Percentiles rank a stretch among this genome's conserved stretches.
phyloP scores from a whole-genome alignment of 2,797 vertebrate species.

The Sardinella longiceps region DNA sequence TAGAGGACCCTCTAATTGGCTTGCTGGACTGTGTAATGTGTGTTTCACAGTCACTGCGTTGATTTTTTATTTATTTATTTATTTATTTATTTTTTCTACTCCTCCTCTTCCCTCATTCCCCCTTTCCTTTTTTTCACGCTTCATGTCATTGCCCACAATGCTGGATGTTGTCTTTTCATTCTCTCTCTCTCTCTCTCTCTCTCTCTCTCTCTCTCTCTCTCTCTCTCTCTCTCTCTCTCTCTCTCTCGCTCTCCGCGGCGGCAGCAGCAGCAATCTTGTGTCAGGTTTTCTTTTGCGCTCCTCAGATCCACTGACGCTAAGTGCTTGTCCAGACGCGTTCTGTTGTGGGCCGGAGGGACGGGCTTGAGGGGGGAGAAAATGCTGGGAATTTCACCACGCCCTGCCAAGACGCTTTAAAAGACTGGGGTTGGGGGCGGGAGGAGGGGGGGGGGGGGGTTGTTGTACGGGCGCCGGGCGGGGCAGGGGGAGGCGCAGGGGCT shows the following conservation, averaged over 20 bases:
- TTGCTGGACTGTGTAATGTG: constrained; percentile 52
- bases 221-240: neutral
- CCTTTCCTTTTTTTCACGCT: neutral
- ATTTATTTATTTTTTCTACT: neutral
- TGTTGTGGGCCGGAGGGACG: constrained; percentile 31
- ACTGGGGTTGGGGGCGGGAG: neutral
- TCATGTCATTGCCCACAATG: neutral
- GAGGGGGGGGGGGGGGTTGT: no score
- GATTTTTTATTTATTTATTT: no score
- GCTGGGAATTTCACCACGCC: constrained; percentile 67
- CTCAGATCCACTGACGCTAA: constrained; percentile 51
- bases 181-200: neutral
- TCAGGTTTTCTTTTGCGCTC: constrained; percentile 36
- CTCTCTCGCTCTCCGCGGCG: constrained; percentile 7
- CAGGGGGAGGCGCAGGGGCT: constrained; percentile 32
- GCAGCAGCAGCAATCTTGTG: neutral
- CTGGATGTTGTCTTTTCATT: neutral
- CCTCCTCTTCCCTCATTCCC: neutral
- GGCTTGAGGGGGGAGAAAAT: constrained; percentile 58
- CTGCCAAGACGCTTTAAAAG: constrained; percentile 44
- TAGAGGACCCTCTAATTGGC: constrained; percentile 42
- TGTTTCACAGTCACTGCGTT: constrained; percentile 45
- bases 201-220: neutral
- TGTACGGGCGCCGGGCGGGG: neutral
- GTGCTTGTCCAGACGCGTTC: constrained; percentile 65